Base-by-base conservation (phyloP, 2,113 vertebrate species). In the Enhydra lutris region DNA sequence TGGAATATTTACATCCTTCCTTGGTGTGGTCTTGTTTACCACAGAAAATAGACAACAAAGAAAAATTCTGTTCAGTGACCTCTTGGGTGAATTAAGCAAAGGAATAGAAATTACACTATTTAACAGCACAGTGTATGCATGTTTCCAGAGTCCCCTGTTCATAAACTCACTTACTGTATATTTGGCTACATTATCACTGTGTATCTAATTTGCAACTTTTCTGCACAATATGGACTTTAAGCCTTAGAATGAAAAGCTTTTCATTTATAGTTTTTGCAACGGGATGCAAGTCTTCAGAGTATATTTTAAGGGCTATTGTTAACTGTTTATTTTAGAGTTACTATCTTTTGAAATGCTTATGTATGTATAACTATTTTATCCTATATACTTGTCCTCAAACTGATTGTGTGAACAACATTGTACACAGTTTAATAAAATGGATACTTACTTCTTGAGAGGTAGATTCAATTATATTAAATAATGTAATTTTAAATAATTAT, bases 341-440 rank as follows among this genome's bases (percentile, higher is more conserved):
- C 34, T 50, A 29, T 59, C 88, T 97, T 96, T 83, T 78, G 24
- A 89, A 96, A 91, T 85, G 18, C 15, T 76, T 93, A 39, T 20
- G 2, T 14, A 63, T 87, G 12, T 59, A 93, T 81, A 88, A 59
- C 4, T 12, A 45, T 69, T 73, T 94, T 69, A 92, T 89, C 20
- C 26, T 71, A 29, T 24, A 9, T 31, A 10, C 84, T 82, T 93
- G 15, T 78, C 29, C 23, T 85, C 3, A 42, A 61, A 31, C 31
- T 79, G 21, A 18, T 69, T 85, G 12, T 89, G 17, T 89, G n/a
- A 88, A 80, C 29, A 92, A 8, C 59, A 29, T 47, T 94, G 15
- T 39, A 80, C 21, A 95, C 34, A 90, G 29, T n/a, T 95, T 84
- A 81, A 84, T 74, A 94, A 95, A 96, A 94, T 94, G 15, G 12